A percentile compares a stretch with the other conserved stretches of the same genome.
Evolutionary conservation across 2,113 vertebrate genomes (phyloP).

Genomic region (Felis chaus): DNA sequence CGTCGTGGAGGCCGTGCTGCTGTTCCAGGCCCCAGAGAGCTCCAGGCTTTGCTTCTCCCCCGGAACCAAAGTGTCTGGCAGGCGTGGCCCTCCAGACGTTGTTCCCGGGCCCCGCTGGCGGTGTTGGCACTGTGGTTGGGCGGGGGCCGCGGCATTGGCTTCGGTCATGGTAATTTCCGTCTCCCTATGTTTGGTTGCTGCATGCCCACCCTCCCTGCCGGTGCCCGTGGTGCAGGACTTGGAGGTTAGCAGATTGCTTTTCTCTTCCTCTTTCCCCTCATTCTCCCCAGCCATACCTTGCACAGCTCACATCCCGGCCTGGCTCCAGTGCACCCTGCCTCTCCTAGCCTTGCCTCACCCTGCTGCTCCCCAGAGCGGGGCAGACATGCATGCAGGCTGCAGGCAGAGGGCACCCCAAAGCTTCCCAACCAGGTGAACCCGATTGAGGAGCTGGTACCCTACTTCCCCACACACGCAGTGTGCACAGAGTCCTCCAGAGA

Average conservation of each 20-base stretch:
- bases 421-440: not conserved
- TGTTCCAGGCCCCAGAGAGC: not conserved
- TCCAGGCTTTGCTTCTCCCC: conserved; percentile 9
- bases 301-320: not conserved
- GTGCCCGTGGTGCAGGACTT: conserved; percentile 83
- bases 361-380: not conserved
- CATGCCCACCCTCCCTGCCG: conserved; percentile 72
- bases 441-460: not conserved
- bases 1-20: not conserved
- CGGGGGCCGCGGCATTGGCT: conserved; percentile 68
- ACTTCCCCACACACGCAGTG: not conserved
- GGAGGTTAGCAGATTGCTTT: conserved; percentile 85
- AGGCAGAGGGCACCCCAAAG: not conserved
- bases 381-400: not conserved
- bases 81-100: not conserved
- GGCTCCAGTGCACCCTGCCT: not conserved
- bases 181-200: conserved; percentile 76
- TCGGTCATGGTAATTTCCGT: conserved; percentile 72
- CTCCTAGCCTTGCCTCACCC: not conserved
- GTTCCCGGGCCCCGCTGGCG: not conserved
- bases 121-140: not conserved
- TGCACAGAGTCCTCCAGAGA: not conserved
- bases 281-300: not conserved
- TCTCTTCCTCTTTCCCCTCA: conserved; percentile 58
- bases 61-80: not conserved